Base-by-base conservation (phyloP, 2,797 vertebrate genomes). In the Epinephelus coioides region DNA sequence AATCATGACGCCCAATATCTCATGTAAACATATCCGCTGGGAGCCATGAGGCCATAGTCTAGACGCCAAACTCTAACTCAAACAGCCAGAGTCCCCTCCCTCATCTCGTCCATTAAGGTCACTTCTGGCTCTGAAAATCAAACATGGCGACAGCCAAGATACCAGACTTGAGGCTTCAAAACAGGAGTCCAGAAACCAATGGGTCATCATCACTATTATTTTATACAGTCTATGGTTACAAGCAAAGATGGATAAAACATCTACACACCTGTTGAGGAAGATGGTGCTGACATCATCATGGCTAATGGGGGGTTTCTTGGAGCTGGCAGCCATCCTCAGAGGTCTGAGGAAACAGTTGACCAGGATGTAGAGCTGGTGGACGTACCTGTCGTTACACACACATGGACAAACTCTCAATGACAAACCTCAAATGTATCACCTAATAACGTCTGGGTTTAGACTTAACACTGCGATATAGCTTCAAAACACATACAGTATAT, bases 271-370 rank as follows among this genome's bases (percentile, higher is more conserved):
- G 95, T 99, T 99, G 69, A 99, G 98, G 88, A 99, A 99, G 91
- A 99, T 96, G 89, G 97, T 99, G 94, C 98, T 99, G 93, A 99
- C 98, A 0, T 99, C 97, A 0, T 99, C 98, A 0, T 99, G 98
- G 89, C 94, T 97, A 87, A 99, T 99, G 55, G 98, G 97, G 0
- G 98, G 98, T 87, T 99, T 99, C 93, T 99, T 99, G 68, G 98
- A 99, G 93, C 98, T 99, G 60, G 98, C 98, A 0, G 98, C 98
- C 98, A 99, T 99, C 56, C 98, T 94, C 63, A 99, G 93, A 1
- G 98, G 98, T 86, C 98, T 90, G 78, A 99, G 96, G 90, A 99
- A 99, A 73, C 97, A 98, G 61, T 99, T 99, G 75, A 99, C 98
- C 81, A 99, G 95, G 81, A 99, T 95, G 72, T 96, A 98, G 81